Conservation (phyloP, 2,797 vertebrate genomes). For the Heteromormyrus szaboi region DNA sequence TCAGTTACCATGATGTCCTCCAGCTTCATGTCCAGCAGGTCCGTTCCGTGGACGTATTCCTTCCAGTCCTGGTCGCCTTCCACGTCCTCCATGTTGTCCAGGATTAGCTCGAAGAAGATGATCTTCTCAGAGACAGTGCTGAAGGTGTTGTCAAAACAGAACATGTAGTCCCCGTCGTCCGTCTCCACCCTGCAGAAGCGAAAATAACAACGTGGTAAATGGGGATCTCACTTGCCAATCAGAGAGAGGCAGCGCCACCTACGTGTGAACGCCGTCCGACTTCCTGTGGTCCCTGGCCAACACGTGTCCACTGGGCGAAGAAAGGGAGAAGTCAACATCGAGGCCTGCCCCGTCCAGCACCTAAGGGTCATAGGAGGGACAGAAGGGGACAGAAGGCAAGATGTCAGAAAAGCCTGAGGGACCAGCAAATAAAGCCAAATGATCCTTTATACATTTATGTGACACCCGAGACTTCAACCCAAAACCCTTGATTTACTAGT, state of each 20-base stretch:
- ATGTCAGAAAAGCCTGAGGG: background rate
- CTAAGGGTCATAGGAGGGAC: slow-evolving; percentile 46
- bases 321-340: slow-evolving; percentile 85
- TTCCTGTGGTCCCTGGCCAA: slow-evolving; percentile 84
- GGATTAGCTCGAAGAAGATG: slow-evolving; percentile 95
- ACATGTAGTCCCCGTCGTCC: slow-evolving; percentile 92
- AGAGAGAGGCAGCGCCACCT: slow-evolving; percentile 46
- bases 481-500: background rate
- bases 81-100: slow-evolving; percentile 85
- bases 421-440: background rate
- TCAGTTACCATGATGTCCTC: slow-evolving; percentile 89
- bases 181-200: slow-evolving; percentile 73
- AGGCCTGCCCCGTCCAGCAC: slow-evolving; percentile 92
- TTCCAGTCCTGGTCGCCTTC: slow-evolving; percentile 82
- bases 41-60: slow-evolving; percentile 81
- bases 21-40: slow-evolving; percentile 91
- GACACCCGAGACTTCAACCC: background rate
- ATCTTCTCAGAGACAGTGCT: slow-evolving; percentile 90
- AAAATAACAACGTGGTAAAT: background rate
- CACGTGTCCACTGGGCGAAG: slow-evolving; percentile 75
- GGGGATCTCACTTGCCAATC: background rate
- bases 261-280: slow-evolving; percentile 97
- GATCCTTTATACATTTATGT: background rate
- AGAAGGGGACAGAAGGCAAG: background rate
- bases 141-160: slow-evolving; percentile 98